Percentiles rank a stretch among this genome's conserved stretches.
These are phyloP conservation scores for Leptatherina wallacei DNA, from an alignment of 2,797 vertebrate genomes.

Conservation along the genomic window DNA sequence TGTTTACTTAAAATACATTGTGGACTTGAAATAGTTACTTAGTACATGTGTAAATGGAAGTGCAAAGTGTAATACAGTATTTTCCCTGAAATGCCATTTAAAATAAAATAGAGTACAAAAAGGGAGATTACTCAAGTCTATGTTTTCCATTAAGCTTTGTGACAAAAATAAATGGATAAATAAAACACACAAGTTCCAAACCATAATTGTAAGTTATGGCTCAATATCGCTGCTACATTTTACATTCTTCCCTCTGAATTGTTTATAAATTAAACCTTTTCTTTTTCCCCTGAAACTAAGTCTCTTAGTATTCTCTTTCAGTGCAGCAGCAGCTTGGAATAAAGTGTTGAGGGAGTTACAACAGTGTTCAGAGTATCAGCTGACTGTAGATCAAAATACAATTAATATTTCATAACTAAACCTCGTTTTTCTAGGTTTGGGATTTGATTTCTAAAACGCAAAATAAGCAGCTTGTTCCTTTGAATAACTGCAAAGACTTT, in stretches of 20 bases:
- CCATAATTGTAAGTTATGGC: not conserved
- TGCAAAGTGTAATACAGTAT: not conserved
- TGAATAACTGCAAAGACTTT: not conserved
- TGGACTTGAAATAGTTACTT: too few relatives aligned
- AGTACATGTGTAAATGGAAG: not conserved
- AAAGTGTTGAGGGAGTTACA: not conserved
- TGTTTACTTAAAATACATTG: too few relatives aligned
- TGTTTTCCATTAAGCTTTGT: too few relatives aligned
- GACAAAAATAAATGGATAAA: too few relatives aligned
- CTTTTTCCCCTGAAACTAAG: not conserved
- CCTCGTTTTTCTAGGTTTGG: not conserved
- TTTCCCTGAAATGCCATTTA: not conserved
- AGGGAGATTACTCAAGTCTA: too few relatives aligned
- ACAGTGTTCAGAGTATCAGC: not conserved
- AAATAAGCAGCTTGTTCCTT: not conserved
- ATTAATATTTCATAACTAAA: conserved; percentile 8
- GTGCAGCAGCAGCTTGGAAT: not conserved
- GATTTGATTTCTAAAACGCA: conserved; percentile 3
- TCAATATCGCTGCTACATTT: not conserved
- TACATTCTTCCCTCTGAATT: not conserved
- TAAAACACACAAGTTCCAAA: not conserved
- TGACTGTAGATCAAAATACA: not conserved
- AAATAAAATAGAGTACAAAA: not conserved
- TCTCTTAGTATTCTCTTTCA: not conserved
- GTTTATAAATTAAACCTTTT: not conserved